phyloP scores from a whole-genome alignment of 1,140 invertebrate species.

The Atta colombica region DNA sequence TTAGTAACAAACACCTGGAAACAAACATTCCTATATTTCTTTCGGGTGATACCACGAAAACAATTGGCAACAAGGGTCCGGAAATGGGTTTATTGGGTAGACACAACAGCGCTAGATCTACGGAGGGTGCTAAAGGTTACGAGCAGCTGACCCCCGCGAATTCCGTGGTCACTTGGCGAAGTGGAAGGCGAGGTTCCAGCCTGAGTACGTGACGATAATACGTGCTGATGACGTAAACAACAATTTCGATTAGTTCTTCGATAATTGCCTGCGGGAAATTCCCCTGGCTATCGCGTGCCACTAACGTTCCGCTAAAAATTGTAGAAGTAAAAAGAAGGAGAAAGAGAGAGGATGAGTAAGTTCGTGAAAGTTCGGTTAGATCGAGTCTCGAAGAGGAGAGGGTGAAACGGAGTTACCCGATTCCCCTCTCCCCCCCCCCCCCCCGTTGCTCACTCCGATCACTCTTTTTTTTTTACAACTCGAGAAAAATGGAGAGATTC shows the following conservation, averaged over 20 bases:
- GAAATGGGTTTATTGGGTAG: constrained; percentile 61
- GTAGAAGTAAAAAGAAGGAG: background rate
- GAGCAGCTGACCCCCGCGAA: constrained; percentile 63
- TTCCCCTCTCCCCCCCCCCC: too few relatives aligned
- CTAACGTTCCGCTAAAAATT: constrained; percentile 55
- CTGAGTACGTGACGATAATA: constrained; percentile 74
- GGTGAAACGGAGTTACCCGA: constrained; percentile 12
- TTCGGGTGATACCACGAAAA: background rate
- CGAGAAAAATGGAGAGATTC: constrained; percentile 53
- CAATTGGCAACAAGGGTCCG: background rate
- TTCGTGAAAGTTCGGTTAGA: background rate
- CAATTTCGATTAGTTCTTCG: constrained; percentile 45
- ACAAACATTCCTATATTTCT: constrained; percentile 47
- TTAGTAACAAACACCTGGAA: constrained; percentile 59
- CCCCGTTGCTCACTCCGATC: constrained; percentile 33
- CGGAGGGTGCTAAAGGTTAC: constrained; percentile 17
- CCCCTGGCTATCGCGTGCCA: constrained; percentile 33
- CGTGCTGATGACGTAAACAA: constrained; percentile 41
- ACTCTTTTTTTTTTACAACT: constrained; percentile 49
- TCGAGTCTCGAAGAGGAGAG: background rate
- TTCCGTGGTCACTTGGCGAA: constrained; percentile 81
- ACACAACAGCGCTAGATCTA: constrained; percentile 50
- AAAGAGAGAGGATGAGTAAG: background rate
- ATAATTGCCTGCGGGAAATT: constrained; percentile 50
- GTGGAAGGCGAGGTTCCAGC: constrained; percentile 80